Percentiles rank a stretch among this genome's conserved stretches.
phyloP scores from a whole-genome alignment of 2,888 invertebrate species.

The Drosophila tripunctata region DNA sequence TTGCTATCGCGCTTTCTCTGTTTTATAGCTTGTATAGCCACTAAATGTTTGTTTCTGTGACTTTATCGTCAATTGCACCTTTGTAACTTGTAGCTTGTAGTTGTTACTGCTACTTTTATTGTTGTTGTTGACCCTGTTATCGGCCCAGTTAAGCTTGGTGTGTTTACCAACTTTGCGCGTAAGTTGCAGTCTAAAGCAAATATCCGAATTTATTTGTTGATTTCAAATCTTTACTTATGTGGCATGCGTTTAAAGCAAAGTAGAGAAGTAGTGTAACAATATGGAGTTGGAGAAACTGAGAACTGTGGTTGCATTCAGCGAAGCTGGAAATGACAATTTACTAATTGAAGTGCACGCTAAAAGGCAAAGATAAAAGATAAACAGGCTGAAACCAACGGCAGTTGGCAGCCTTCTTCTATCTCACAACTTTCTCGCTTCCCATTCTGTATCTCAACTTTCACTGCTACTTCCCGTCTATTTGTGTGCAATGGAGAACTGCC shows the following conservation, averaged over 20 bases:
- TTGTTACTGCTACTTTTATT: not conserved
- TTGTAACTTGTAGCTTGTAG: slow-evolving; percentile 25
- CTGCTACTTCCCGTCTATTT: slow-evolving; percentile 33
- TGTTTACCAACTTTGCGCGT: slow-evolving; percentile 51
- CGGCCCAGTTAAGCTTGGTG: slow-evolving; percentile 34
- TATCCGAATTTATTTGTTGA: slow-evolving; percentile 48
- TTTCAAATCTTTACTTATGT: slow-evolving; percentile 31
- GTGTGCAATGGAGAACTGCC: slow-evolving; percentile 5
- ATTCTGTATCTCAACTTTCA: not conserved
- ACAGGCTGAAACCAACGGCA: slow-evolving; percentile 14
- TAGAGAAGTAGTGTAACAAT: not conserved
- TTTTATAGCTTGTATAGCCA: slow-evolving; percentile 7
- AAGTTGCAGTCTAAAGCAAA: slow-evolving; percentile 54
- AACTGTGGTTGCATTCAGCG: slow-evolving; percentile 3
- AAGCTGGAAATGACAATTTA: slow-evolving; percentile 4
- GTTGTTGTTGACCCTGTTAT: slow-evolving; percentile 26
- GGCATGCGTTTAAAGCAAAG: not conserved
- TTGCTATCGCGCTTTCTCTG: too few species aligned
- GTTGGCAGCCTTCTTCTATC: slow-evolving; percentile 10
- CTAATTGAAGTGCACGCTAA: slow-evolving; percentile 38
- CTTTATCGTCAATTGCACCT: slow-evolving; percentile 43
- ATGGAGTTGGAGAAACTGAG: not conserved
- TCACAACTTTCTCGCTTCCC: not conserved
- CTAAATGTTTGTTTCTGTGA: slow-evolving; percentile 20
- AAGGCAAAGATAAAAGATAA: slow-evolving; percentile 30